These are phyloP conservation scores for Mycteria americana DNA, from an alignment of 2,797 vertebrate genomes.

Conservation along the genomic window DNA sequence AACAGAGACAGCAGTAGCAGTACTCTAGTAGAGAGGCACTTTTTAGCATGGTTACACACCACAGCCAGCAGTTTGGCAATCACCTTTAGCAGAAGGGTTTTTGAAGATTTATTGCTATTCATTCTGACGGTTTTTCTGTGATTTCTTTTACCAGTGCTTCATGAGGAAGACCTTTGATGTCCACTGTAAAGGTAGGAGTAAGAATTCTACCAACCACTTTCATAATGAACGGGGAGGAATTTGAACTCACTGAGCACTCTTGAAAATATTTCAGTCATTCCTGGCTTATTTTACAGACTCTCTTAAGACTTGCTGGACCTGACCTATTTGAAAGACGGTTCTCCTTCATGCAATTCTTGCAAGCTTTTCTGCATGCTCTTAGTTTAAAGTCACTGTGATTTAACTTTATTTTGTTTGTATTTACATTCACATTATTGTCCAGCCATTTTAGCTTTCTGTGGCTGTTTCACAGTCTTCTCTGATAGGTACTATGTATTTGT, in stretches of 20 bases:
- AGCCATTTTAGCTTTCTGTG: not conserved
- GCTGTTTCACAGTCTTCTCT: not conserved
- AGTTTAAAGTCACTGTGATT: not conserved
- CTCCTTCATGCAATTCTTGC: not conserved
- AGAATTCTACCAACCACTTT: not conserved
- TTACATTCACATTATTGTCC: not conserved
- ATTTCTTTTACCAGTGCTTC: not conserved
- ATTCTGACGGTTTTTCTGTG: not conserved
- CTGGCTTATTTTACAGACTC: not conserved
- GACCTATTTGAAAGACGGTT: not conserved
- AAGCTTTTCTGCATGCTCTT: not conserved
- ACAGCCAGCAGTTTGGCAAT: not conserved
- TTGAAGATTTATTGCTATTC: not conserved
- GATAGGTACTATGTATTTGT: not conserved
- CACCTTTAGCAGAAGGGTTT: rapidly evolving
- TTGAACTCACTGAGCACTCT: not conserved
- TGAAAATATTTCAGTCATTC: not conserved
- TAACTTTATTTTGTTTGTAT: not conserved
- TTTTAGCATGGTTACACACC: not conserved
- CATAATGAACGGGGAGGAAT: not conserved
- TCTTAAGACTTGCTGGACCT: not conserved
- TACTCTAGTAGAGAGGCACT: not conserved
- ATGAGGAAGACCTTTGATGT: not conserved
- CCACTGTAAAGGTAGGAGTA: not conserved
- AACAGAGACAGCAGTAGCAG: not conserved